Base-by-base conservation (phyloP, 2,113 vertebrate genomes). In the Hirundichthys speculiger region DNA sequence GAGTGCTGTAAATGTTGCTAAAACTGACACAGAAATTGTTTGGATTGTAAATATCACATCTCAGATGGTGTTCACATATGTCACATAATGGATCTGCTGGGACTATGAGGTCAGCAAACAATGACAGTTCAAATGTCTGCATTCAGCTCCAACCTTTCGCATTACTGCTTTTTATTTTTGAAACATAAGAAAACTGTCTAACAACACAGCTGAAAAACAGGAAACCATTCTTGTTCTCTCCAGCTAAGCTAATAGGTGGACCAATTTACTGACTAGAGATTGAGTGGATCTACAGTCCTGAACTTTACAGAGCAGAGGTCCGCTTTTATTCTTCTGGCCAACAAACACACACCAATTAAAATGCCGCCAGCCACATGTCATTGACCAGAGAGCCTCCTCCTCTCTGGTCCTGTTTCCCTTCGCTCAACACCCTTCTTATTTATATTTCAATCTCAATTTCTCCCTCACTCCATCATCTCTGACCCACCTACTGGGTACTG, bases 301-400 rank as follows among this genome's bases (percentile, higher is more conserved):
- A 53, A 73, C 49, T 52, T 68, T 19, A 54, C 45, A 42, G 34
- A 70, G 27, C 46, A 49, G 51, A 69, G 77, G 47, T 45, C 7
- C 24, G 41, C 25, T 64, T 79, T 77, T 74, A 66, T 80, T 79
- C 74, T 63, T 38, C 39, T 9, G n/a, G 77, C 58, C 73, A 80
- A 85, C 61, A 77, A 84, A 77, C 69, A 80, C 61, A 69, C 20
- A 43, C 66, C 64, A 64, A 85, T 87, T 82, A 87, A 90, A 84
- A 80, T 58, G 70, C 57, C 24, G 8, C 63, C 57, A 48, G 58
- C 62, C 62, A 62, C 66, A 79, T 73, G 71, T 71, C 73, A 72
- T 64, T 57, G 60, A 81, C 61, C 67, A 53, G 21, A 27, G 3
- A 0, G 11, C 47, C 13, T 57, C 13, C 60, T 66, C 59, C 38